A percentile compares a stretch with the other conserved stretches of the same genome.
Conservation (phyloP, 92 coral and sea anemone species). For the Micromussa lordhowensis region DNA sequence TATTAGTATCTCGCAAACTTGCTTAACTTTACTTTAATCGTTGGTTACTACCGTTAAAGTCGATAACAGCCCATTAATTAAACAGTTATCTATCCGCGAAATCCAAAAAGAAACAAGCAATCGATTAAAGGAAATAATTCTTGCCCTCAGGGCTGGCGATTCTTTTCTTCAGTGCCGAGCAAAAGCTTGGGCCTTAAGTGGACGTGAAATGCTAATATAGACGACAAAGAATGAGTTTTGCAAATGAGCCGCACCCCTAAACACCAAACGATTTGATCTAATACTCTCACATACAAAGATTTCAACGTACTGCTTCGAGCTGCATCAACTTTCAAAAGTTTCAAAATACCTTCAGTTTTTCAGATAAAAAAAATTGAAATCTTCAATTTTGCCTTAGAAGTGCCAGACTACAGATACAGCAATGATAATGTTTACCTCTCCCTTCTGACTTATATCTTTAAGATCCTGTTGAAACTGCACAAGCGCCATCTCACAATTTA, state of each 20-base stretch:
- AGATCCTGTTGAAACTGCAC: constrained; percentile 15
- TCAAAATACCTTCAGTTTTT: background rate
- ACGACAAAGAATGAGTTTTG: background rate
- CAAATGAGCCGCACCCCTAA: background rate
- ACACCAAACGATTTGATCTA: background rate
- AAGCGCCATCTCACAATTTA: constrained; percentile 12
- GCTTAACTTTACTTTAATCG: background rate
- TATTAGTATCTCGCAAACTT: background rate
- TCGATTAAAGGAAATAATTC: background rate
- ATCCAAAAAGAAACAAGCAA: background rate
- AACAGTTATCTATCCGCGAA: background rate
- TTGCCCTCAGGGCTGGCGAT: too few species aligned
- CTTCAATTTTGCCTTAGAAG: background rate
- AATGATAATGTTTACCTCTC: constrained; percentile 1
- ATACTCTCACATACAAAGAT: background rate
- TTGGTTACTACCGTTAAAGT: background rate
- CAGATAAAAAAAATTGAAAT: background rate
- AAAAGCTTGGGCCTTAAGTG: too few species aligned
- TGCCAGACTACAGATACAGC: background rate
- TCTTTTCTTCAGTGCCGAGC: too few species aligned
- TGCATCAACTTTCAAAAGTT: background rate
- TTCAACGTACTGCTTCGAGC: background rate
- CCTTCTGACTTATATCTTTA: background rate
- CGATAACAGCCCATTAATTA: background rate
- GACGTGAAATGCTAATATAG: background rate